These are phyloP conservation scores for Perizoma flavofasciatum DNA, from an alignment of 2,888 invertebrate genomes.

Conservation along the genomic window DNA sequence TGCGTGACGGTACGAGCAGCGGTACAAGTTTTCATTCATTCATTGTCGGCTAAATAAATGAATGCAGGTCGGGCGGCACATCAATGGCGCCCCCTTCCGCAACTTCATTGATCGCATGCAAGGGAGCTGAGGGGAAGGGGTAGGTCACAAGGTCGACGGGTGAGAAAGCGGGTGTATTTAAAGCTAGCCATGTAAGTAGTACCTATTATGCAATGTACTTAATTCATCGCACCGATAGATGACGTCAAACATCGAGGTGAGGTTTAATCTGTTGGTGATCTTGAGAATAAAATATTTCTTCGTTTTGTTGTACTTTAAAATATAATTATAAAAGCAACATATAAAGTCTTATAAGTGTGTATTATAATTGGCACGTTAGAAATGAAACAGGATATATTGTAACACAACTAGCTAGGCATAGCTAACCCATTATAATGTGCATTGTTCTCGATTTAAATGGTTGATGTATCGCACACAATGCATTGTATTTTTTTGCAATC, in stretches of 20 bases:
- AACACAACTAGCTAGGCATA: slow-evolving; percentile 6
- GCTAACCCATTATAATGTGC: slow-evolving; percentile 19
- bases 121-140: slow-evolving; percentile 44
- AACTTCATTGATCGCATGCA: slow-evolving; percentile 71
- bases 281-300: neutral
- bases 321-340: too few relatives aligned
- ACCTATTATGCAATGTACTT: neutral
- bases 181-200: slow-evolving; percentile 11
- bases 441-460: slow-evolving; percentile 26
- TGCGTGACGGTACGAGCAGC: slow-evolving; percentile 43
- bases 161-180: slow-evolving; percentile 39
- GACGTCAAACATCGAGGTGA: slow-evolving; percentile 13
- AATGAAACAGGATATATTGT: too few relatives aligned
- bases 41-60: slow-evolving; percentile 49
- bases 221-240: neutral
- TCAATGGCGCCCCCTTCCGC: slow-evolving; percentile 55
- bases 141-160: slow-evolving; percentile 71
- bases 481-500: slow-evolving; percentile 29
- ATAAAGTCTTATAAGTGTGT: too few relatives aligned
- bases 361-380: too few relatives aligned
- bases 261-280: neutral
- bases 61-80: slow-evolving; percentile 52
- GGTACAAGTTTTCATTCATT: slow-evolving; percentile 54
- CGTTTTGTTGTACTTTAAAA: too few relatives aligned
- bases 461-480: slow-evolving; percentile 27